Conservation (phyloP, 2,113 vertebrate species). For the Lutjanus erythropterus region DNA sequence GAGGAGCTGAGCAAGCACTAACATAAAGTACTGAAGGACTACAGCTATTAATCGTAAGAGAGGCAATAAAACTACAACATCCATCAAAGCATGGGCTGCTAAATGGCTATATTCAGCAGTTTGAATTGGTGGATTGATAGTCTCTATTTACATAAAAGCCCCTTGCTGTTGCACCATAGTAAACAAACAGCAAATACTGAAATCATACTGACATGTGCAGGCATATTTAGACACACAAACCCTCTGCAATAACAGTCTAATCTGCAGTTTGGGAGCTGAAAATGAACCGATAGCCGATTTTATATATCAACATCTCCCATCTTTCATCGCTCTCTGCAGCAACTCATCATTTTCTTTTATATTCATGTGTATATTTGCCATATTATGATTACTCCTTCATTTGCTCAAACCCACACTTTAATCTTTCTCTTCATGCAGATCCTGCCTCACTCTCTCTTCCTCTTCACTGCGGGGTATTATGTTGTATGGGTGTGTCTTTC, state of each 20-base stretch:
- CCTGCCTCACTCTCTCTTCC: conserved; percentile 8
- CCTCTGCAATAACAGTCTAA: conserved; percentile 4
- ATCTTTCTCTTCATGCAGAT: conserved; percentile 3
- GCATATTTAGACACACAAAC: background rate
- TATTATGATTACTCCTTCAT: background rate
- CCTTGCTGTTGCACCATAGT: background rate
- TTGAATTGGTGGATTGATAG: conserved; percentile 25
- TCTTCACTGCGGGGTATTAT: conserved; percentile 47
- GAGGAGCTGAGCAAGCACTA: conserved; percentile 56
- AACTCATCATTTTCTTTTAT: conserved; percentile 4
- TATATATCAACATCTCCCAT: conserved; percentile 2
- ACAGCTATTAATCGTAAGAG: conserved; percentile 8
- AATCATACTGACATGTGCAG: background rate
- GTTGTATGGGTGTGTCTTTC: conserved; percentile 53
- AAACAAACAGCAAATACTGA: background rate
- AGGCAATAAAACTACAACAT: conserved; percentile 48
- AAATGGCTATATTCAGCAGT: conserved; percentile 12
- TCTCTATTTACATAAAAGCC: conserved; percentile 11
- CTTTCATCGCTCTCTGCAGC: conserved; percentile 7
- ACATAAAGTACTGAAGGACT: conserved; percentile 15
- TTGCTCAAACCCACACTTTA: background rate
- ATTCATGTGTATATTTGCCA: background rate
- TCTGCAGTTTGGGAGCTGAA: background rate
- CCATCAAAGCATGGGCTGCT: conserved; percentile 16
- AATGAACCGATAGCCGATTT: background rate